A percentile compares a stretch with the other conserved stretches of the same genome.
phyloP scores from a whole-genome alignment of 2,113 vertebrate genomes.

The Menura novaehollandiae region DNA sequence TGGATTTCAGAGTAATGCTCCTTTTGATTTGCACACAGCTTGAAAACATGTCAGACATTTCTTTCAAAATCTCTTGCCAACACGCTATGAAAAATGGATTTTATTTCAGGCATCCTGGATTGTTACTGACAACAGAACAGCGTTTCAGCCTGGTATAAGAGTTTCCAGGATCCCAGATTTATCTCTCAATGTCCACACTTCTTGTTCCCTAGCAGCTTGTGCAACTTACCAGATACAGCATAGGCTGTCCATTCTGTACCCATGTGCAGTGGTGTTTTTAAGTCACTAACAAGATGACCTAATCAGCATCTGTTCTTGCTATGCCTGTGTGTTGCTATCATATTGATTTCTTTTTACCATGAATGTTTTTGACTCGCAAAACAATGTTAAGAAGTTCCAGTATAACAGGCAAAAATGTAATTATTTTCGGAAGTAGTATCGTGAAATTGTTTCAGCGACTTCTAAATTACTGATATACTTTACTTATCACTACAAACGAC shows the following conservation, averaged over 20 bases:
- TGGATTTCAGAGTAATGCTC: background rate
- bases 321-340: background rate
- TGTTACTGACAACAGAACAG: conserved; percentile 16
- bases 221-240: conserved; percentile 28
- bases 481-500: background rate
- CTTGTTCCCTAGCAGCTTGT: conserved; percentile 37
- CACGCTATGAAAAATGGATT: conserved; percentile 8
- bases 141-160: background rate
- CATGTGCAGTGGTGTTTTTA: conserved; percentile 2
- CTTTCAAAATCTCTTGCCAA: background rate
- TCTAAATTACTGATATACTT: background rate
- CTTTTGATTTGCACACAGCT: conserved; percentile 1
- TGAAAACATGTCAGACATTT: conserved; percentile 15
- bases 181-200: background rate
- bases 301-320: conserved; percentile 39
- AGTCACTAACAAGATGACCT: conserved; percentile 46
- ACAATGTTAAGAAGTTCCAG: background rate
- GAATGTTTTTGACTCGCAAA: background rate
- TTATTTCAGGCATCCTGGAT: conserved; percentile 4
- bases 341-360: background rate
- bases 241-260: conserved; percentile 30
- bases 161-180: conserved; percentile 26
- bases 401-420: background rate
- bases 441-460: background rate
- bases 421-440: background rate